Evolutionary conservation across 1,140 invertebrate species (phyloP).

Genomic region (Nasonia longicornis): DNA sequence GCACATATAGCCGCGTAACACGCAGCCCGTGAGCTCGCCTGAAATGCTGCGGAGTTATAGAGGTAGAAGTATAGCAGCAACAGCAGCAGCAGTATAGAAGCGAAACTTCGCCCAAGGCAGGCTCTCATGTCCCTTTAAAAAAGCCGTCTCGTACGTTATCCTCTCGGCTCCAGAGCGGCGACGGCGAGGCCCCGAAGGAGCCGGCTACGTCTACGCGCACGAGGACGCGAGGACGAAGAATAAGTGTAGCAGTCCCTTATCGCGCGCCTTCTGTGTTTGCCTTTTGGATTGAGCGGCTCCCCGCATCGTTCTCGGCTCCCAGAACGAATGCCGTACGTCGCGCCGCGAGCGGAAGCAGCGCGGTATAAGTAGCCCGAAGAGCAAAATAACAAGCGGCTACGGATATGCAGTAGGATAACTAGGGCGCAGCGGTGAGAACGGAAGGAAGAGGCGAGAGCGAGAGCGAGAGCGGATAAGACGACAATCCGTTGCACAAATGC

Average conservation of each 20-base stretch:
- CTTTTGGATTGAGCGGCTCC: neutral
- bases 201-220: neutral
- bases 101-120: slow-evolving; percentile 1
- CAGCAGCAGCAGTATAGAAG: neutral
- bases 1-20: slow-evolving; percentile 1
- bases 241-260: slow-evolving; percentile 17
- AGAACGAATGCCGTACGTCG: neutral
- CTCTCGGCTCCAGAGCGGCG: neutral
- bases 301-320: neutral
- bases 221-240: neutral
- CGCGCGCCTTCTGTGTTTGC: slow-evolving; percentile 5
- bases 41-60: neutral
- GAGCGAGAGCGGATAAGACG: slow-evolving; percentile 51
- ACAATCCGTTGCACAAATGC: slow-evolving; percentile 58
- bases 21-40: neutral
- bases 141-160: slow-evolving; percentile 15
- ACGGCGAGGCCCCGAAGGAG: neutral
- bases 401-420: neutral
- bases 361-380: neutral
- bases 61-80: neutral
- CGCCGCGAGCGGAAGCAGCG: neutral
- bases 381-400: slow-evolving; percentile 23
- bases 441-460: neutral
- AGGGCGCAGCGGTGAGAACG: neutral
- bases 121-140: neutral